These are phyloP conservation scores for Steinernema khuongi DNA, from an alignment of 1,140 invertebrate species.

Conservation along the genomic window DNA sequence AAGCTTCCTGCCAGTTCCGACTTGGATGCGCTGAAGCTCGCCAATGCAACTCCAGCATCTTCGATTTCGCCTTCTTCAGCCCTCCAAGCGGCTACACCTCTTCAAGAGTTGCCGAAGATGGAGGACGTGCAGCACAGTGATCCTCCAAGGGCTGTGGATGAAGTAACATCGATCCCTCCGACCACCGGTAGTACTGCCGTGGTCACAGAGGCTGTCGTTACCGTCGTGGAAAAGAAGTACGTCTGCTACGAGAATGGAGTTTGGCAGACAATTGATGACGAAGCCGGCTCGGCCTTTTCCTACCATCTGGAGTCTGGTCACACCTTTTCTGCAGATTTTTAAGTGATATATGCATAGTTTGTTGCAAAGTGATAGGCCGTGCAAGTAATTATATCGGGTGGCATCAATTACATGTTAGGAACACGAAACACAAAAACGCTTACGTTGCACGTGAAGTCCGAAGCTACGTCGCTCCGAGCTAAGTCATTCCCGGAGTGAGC, in stretches of 20 bases:
- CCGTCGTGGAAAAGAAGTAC: not conserved
- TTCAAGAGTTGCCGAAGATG: not conserved
- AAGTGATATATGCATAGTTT: not conserved
- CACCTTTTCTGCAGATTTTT: not conserved
- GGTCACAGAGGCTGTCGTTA: not conserved
- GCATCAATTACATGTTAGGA: no score
- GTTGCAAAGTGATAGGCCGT: no score
- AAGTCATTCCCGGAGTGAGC: no score
- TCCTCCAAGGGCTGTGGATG: not conserved
- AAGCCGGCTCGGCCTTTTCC: not conserved
- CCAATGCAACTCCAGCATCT: not conserved
- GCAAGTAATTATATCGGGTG: no score
- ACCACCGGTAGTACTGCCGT: not conserved
- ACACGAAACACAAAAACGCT: no score
- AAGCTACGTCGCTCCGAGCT: no score
- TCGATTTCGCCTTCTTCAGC: not conserved
- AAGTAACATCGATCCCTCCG: not conserved
- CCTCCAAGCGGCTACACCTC: no score
- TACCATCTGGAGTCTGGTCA: not conserved
- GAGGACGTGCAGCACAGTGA: not conserved
- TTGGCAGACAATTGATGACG: not conserved
- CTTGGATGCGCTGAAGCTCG: not conserved
- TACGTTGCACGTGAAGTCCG: no score
- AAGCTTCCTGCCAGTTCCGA: not conserved
- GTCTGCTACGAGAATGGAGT: not conserved